Percentiles rank a stretch among this genome's conserved stretches.
Evolutionary conservation across 1,140 invertebrate genomes (phyloP).

Genomic region (Halesus radiatus): DNA sequence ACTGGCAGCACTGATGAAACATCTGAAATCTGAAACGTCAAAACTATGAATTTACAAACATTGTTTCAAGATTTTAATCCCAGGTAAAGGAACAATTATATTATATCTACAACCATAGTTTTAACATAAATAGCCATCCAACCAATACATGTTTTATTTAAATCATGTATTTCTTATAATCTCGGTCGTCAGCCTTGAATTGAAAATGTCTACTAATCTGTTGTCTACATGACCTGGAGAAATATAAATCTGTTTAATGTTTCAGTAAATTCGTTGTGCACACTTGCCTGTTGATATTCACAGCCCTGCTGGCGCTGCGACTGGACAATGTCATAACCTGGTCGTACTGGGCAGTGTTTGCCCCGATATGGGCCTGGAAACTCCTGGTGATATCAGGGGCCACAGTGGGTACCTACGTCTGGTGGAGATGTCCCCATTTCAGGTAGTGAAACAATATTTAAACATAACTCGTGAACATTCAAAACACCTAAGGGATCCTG

Average conservation of each 20-base stretch:
- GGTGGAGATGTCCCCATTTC: conserved; percentile 95
- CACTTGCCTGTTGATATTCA: conserved; percentile 91
- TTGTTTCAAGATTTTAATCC: conserved; percentile 94
- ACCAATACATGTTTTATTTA: neutral
- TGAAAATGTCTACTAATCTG: too few relatives aligned
- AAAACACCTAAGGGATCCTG: too few relatives aligned
- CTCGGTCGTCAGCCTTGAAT: conserved; percentile 14
- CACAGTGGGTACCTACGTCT: conserved; percentile 91
- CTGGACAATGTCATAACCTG: conserved; percentile 89
- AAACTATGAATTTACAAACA: conserved; percentile 88
- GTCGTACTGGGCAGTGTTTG: conserved; percentile 96
- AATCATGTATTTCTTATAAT: neutral
- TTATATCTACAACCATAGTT: too few relatives aligned
- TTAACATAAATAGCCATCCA: neutral
- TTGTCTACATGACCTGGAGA: conserved; percentile 6
- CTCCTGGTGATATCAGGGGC: conserved; percentile 90
- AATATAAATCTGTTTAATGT: conserved; percentile 56
- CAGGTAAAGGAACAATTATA: conserved; percentile 73
- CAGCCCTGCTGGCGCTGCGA: conserved; percentile 88
- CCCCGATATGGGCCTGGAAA: conserved; percentile 98
- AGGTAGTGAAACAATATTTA: conserved; percentile 70
- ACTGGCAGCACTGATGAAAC: conserved; percentile 6
- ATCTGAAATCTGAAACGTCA: conserved; percentile 54
- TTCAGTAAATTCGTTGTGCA: conserved; percentile 97
- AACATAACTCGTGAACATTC: too few relatives aligned